Base-by-base conservation (phyloP, 2,113 vertebrate species). In the Harpagus bidentatus region DNA sequence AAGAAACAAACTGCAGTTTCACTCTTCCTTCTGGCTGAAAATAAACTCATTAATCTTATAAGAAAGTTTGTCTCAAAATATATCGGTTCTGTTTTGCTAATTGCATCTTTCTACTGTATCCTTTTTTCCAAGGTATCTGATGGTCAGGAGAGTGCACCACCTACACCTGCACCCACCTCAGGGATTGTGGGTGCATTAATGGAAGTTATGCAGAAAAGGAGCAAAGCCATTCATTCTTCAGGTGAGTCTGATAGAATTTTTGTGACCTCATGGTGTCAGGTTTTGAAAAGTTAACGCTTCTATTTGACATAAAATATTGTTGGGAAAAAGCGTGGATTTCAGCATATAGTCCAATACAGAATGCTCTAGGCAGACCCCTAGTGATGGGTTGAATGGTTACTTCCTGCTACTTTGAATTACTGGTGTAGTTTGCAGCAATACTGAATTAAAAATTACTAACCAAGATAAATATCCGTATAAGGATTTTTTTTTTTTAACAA, bases 131-230 rank as follows among this genome's bases (percentile, higher is more conserved):
- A 99, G 99, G 99, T 99, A 88, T 96, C 99, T 62, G 99, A 99
- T 96, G 98, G 97, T 74, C 97, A 98, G 50, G 99, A 99, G 67
- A 99, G 99, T 47, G 97, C 98, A 66, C 98, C 99, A 48, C 98
- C 98, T 7, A 98, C 99, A 29, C 94, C 99, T 34, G 98, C 98
- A 17, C 98, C 99, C 69, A 97, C 99, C 43, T 98, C 99, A 31
- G 99, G 99, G 94, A 99, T 99, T 76, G 99, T 99, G 28, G 99
- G 99, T 78, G 99, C 99, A 0, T 97, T 99, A 94, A 99, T 99
- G 99, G 99, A 99, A 97, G 99, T 99, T 97, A 99, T 99, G 99
- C 99, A 99, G 98, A 99, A 99, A 98, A 99, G 99, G 98, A 99
- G 99, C 98, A 99, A 99, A 99, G 99, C 99, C 99, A 99, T 99